A percentile compares a stretch with the other conserved stretches of the same genome.
phyloP scores from a whole-genome alignment of 2,113 vertebrate species.

The Daboia siamensis region DNA sequence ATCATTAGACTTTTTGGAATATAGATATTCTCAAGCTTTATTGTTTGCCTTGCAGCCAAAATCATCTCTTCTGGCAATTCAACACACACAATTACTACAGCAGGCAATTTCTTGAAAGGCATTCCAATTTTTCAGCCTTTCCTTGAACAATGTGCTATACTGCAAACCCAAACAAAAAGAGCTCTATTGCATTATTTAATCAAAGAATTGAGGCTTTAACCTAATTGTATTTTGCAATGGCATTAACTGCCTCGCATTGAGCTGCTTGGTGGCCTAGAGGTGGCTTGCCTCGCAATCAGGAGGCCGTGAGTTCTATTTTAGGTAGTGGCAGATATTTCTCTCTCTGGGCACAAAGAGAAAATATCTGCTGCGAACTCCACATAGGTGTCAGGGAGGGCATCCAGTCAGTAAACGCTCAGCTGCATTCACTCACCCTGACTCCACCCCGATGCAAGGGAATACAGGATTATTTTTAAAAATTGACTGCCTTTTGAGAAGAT shows the following conservation, averaged over 20 bases:
- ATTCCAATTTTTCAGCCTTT: not conserved
- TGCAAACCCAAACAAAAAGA: not conserved
- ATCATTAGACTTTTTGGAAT: not conserved
- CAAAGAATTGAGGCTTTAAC: not conserved
- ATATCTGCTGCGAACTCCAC: not conserved
- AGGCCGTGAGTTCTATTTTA: not conserved
- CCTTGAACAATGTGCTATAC: not conserved
- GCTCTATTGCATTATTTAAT: not conserved
- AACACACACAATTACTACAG: not conserved
- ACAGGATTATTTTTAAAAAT: not conserved
- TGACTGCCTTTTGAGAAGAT: not conserved
- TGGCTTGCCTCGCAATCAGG: not conserved
- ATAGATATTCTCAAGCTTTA: not conserved
- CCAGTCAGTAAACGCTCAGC: too few relatives aligned
- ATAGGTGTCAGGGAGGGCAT: not conserved
- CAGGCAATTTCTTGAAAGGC: not conserved
- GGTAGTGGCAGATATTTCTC: not conserved
- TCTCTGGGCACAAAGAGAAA: not conserved
- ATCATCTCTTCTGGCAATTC: not conserved
- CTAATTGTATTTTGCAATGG: not conserved
- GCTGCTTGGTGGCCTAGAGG: not conserved
- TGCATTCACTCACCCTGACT: not conserved
- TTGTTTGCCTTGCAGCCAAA: not conserved
- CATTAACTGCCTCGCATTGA: not conserved
- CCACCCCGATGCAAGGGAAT: not conserved